Percentiles rank a stretch among this genome's conserved stretches.
These are phyloP conservation scores for Apodemia zela DNA, from an alignment of 2,888 invertebrate genomes.

Conservation along the genomic window DNA sequence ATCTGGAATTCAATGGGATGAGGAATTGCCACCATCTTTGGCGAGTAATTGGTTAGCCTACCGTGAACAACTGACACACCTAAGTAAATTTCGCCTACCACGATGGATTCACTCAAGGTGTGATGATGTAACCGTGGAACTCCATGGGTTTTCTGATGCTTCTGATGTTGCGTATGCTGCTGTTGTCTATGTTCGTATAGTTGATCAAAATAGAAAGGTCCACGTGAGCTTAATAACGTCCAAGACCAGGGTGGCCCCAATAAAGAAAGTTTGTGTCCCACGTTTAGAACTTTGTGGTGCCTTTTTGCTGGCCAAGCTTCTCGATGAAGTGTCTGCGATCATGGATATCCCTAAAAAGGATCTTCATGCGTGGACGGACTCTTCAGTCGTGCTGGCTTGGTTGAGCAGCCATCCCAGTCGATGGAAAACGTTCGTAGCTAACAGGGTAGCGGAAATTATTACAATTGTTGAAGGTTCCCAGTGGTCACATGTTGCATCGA, in stretches of 20 bases:
- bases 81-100: conserved; percentile 20
- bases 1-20: conserved; percentile 38
- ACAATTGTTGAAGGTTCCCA: not conserved
- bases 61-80: conserved; percentile 17
- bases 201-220: conserved; percentile 5
- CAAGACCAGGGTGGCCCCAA: conserved; percentile 5
- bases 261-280: not conserved
- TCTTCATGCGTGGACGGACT: not conserved
- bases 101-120: conserved; percentile 23
- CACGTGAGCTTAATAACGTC: not conserved
- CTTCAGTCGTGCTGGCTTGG: not conserved
- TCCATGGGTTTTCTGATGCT: conserved; percentile 33
- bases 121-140: conserved; percentile 18
- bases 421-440: conserved; percentile 2
- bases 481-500: conserved; percentile 6
- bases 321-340: not conserved
- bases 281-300: conserved; percentile 4
- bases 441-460: not conserved
- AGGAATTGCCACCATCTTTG: conserved; percentile 26
- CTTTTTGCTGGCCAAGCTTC: not conserved
- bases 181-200: conserved; percentile 27
- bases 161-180: conserved; percentile 30
- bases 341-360: conserved; percentile 1
- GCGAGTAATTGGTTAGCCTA: conserved; percentile 23
- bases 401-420: not conserved